These are phyloP conservation scores for Caradrina kadenii DNA, from an alignment of 2,888 invertebrate genomes.

Conservation along the genomic window DNA sequence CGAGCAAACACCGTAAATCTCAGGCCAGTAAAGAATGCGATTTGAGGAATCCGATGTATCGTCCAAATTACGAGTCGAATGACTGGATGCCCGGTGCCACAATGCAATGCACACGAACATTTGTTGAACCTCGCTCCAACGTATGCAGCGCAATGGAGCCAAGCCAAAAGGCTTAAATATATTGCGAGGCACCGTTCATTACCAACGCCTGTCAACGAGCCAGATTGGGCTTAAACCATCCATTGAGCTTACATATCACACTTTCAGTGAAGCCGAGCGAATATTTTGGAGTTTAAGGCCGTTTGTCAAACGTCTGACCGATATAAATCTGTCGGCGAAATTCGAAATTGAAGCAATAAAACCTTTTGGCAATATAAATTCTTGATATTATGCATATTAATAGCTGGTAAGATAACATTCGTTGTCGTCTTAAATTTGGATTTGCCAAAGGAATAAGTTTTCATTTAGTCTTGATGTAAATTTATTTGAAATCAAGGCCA, in stretches of 20 bases:
- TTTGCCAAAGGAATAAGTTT: constrained; percentile 9
- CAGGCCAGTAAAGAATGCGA: constrained; percentile 58
- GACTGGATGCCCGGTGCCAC: constrained; percentile 44
- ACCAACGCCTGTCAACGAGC: constrained; percentile 69
- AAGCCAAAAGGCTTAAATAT: constrained; percentile 68
- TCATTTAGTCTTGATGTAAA: background rate
- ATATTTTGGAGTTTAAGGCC: constrained; percentile 49
- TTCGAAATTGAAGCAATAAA: constrained; percentile 49
- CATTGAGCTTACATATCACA: constrained; percentile 55
- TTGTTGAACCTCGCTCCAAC: constrained; percentile 63
- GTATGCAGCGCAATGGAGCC: constrained; percentile 61
- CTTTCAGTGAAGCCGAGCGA: constrained; percentile 38
- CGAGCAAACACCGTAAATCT: constrained; percentile 58
- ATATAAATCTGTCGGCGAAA: constrained; percentile 51
- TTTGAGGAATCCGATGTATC: constrained; percentile 63
- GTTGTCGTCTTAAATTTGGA: constrained; percentile 6
- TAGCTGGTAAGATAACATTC: constrained; percentile 12
- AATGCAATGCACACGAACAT: constrained; percentile 57
- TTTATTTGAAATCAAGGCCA: background rate
- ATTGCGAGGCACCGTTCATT: constrained; percentile 66
- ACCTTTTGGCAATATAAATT: constrained; percentile 39
- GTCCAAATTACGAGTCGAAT: constrained; percentile 65
- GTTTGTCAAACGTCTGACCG: constrained; percentile 51
- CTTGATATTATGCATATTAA: constrained; percentile 37
- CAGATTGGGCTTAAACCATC: constrained; percentile 68